Percentiles rank a stretch among this genome's conserved stretches.
Evolutionary conservation across 2,113 vertebrate genomes (phyloP).

Genomic region (Lycocorax pyrrhopterus): DNA sequence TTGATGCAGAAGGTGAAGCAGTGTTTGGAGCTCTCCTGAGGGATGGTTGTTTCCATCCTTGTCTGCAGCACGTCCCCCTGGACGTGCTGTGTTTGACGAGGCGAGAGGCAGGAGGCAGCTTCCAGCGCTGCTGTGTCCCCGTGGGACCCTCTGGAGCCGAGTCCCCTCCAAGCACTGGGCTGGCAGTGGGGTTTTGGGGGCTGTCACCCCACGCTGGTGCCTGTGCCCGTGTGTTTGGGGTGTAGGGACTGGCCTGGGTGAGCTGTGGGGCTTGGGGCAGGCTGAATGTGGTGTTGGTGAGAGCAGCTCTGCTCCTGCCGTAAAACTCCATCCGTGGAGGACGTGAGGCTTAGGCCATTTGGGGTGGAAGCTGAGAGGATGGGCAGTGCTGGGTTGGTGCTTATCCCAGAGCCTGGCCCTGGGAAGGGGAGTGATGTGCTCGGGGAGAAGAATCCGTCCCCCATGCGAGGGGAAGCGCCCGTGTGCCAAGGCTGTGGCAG

Average conservation of each 20-base stretch:
- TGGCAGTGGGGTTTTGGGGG: not conserved
- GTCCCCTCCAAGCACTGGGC: rapidly evolving
- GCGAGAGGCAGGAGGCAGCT: not conserved
- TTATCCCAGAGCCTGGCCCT: not conserved
- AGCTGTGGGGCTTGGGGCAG: not conserved
- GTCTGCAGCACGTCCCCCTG: rapidly evolving
- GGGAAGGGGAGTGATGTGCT: not conserved
- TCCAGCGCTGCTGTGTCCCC: rapidly evolving
- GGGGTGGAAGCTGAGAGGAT: not conserved
- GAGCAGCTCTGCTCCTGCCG: not conserved
- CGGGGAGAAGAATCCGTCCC: not conserved
- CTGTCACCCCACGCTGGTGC: not conserved
- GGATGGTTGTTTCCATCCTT: not conserved
- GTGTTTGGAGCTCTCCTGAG: not conserved
- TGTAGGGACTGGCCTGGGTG: not conserved
- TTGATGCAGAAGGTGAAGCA: not conserved
- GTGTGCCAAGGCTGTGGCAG: not conserved
- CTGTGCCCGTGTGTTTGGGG: not conserved
- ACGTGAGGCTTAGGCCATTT: not conserved
- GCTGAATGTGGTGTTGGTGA: rapidly evolving
- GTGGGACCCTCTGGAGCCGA: rapidly evolving
- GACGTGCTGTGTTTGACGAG: not conserved
- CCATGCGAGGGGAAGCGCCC: not conserved
- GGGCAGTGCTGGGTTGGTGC: not conserved
- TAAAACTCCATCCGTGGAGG: not conserved